Percentiles rank a stretch among this genome's conserved stretches.
phyloP scores from a whole-genome alignment of 2,888 invertebrate genomes.

The Melieria omissa region DNA sequence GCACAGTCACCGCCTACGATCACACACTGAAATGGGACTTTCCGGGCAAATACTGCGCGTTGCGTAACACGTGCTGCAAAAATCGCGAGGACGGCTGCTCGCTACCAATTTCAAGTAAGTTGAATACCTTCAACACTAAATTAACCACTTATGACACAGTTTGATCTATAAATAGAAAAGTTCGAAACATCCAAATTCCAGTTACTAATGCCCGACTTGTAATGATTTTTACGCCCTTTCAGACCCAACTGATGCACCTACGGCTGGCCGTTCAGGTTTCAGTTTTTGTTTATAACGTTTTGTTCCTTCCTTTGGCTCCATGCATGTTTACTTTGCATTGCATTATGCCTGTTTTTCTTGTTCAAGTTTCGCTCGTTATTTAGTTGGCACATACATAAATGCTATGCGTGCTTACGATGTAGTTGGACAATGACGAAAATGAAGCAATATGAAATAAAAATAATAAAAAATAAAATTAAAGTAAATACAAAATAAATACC shows the following conservation, averaged over 20 bases:
- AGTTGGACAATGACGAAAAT: too few species aligned
- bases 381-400: too few species aligned
- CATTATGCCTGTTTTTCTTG: too few species aligned
- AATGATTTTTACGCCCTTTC: background rate
- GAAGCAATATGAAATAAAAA: background rate
- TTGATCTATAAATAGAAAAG: background rate
- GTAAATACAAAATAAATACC: too few species aligned
- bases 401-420: too few species aligned
- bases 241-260: too few species aligned
- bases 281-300: too few species aligned
- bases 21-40: conserved; percentile 58
- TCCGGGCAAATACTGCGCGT: conserved; percentile 64
- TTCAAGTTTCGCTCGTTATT: too few species aligned
- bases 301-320: too few species aligned
- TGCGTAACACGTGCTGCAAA: conserved; percentile 73
- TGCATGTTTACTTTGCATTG: too few species aligned
- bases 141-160: background rate
- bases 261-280: background rate
- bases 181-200: background rate
- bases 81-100: conserved; percentile 85
- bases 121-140: background rate
- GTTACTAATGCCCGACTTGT: too few species aligned
- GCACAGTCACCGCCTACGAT: conserved; percentile 51
- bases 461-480: too few species aligned
- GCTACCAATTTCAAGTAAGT: conserved; percentile 77